Evolutionary conservation across 2,113 vertebrate genomes (phyloP), one percentile per base, ranked within the genome.

Genomic region (Lampris incognitus): DNA sequence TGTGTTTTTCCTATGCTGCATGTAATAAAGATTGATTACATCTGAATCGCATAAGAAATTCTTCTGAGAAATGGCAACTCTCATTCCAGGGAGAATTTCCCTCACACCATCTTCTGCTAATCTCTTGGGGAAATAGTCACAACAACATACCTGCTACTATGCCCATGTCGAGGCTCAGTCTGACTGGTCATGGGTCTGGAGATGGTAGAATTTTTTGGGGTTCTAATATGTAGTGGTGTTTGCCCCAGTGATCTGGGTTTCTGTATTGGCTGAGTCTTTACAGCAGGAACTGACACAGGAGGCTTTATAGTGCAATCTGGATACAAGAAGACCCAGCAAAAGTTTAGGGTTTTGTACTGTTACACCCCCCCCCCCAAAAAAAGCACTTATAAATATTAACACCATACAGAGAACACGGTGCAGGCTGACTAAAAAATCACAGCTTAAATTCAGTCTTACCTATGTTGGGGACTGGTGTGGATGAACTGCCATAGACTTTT

Each of bases 91-190:
- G 24, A 24, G 24, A 24, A 24, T 24, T 24, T 24, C 24, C 24
- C 24, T 24, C 24, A 24, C 24, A 24, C 24, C 24, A 24, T 1
- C 9, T 46, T 46, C 44, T 46, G 44, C 7, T 46, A 46, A 46
- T 46, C 10, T 2, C 39, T 5, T 37, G 1, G 38, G 40, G 60
- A 59, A 61, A 4, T 1, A 56, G 48, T 13, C 5, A 13, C 36
- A 54, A 41, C 3, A 40, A 64, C 2, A 38, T 87, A 94, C 94
- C 92, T 92, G 92, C 89, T 93, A 71, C 5, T 60, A 48, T 76
- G 48, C 1, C 69, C 69, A 0, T 54, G 81, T 76, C 92, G 88
- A 11, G 93, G 91, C 63, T 95, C 94, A 0, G 92, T 92, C 55
- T 91, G 93, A 57, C 92, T 93, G 71, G 89, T 59, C 5, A 1